phyloP scores from a whole-genome alignment of 2,888 invertebrate species.

The Sipha maydis region DNA sequence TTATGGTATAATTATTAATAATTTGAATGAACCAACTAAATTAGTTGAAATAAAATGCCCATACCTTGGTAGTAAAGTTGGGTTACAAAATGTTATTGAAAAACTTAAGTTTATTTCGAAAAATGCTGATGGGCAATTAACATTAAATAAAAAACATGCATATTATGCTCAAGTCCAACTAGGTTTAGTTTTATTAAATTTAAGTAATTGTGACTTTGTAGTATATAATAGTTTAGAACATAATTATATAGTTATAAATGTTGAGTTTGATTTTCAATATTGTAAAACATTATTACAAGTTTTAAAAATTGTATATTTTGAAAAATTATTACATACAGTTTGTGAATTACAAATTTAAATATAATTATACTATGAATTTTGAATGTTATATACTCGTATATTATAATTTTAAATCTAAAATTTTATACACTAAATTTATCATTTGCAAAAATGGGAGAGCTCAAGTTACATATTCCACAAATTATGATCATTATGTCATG shows the following conservation, averaged over 20 bases:
- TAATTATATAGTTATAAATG: slow-evolving; percentile 13
- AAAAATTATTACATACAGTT: slow-evolving; percentile 25
- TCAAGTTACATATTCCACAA: too few species aligned
- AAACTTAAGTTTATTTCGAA: not conserved
- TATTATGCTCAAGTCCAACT: too few species aligned
- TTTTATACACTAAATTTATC: slow-evolving; percentile 17
- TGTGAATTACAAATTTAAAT: not conserved
- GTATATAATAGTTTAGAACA: not conserved
- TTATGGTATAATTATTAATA: not conserved
- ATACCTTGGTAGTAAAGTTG: not conserved
- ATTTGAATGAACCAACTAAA: not conserved
- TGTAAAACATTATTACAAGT: slow-evolving; percentile 4
- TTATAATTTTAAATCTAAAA: not conserved
- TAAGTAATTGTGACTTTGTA: not conserved
- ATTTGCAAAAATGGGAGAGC: slow-evolving; percentile 14
- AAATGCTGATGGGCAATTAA: slow-evolving; percentile 1
- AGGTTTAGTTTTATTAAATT: slow-evolving; percentile 33
- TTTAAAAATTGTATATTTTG: slow-evolving; percentile 11
- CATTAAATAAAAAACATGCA: not conserved
- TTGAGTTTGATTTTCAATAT: not conserved
- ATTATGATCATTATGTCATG: slow-evolving; percentile 31
- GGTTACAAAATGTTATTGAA: not conserved
- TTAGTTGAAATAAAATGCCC: slow-evolving; percentile 13
- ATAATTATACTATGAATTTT: too few species aligned
- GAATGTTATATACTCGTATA: not conserved